phyloP scores from a whole-genome alignment of 1,140 invertebrate species.

The Planococcus citri region DNA sequence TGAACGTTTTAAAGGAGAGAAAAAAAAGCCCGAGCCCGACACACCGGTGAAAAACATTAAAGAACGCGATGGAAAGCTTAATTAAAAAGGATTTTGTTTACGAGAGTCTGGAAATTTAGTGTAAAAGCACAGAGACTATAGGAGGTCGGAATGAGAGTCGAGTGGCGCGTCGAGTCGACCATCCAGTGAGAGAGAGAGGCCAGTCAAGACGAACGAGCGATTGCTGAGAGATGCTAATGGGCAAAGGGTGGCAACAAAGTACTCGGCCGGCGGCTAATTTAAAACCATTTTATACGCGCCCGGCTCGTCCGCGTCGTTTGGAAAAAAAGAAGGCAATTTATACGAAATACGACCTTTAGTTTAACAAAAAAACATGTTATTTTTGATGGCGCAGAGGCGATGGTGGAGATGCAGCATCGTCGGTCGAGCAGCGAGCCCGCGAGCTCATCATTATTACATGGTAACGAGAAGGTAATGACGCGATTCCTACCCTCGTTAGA shows the following conservation, averaged over 20 bases:
- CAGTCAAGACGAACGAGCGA: not conserved
- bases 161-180: too few relatives aligned
- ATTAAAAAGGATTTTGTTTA: not conserved
- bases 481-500: constrained; percentile 3
- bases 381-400: constrained; percentile 6
- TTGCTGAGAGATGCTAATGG: too few relatives aligned
- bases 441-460: not conserved
- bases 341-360: not conserved
- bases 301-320: too few relatives aligned
- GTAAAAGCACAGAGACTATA: too few relatives aligned
- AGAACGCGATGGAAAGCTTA: not conserved
- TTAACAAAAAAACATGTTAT: constrained; percentile 7
- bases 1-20: not conserved
- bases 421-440: too few relatives aligned
- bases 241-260: not conserved
- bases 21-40: too few relatives aligned
- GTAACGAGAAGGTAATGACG: constrained; percentile 6
- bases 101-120: constrained; percentile 1
- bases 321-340: constrained; percentile 3
- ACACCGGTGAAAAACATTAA: not conserved
- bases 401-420: too few relatives aligned
- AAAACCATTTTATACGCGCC: not conserved
- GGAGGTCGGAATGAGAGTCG: too few relatives aligned
- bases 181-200: not conserved
- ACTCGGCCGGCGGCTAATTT: not conserved